Percentiles rank a stretch among this genome's conserved stretches.
phyloP scores from a whole-genome alignment of 2,888 invertebrate species.

The Amitus sp. region DNA sequence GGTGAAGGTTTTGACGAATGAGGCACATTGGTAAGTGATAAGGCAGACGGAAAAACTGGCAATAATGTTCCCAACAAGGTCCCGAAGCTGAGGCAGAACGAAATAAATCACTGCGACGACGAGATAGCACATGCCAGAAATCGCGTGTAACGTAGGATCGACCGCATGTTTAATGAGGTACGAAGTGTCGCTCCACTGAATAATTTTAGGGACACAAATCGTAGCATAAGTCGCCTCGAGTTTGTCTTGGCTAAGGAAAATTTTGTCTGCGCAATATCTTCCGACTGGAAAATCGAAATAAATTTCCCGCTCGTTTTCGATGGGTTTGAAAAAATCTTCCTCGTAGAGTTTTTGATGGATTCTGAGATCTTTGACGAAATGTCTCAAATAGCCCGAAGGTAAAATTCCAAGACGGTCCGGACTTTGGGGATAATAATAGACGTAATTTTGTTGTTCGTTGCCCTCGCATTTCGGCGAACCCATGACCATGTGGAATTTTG shows the following conservation, averaged over 20 bases:
- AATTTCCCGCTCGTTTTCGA: slow-evolving; percentile 47
- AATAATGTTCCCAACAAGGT: slow-evolving; percentile 85
- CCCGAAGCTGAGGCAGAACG: slow-evolving; percentile 82
- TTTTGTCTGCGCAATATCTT: slow-evolving; percentile 86
- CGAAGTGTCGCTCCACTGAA: slow-evolving; percentile 78
- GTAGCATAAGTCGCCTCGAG: slow-evolving; percentile 75
- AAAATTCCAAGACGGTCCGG: slow-evolving; percentile 67
- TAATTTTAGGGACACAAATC: slow-evolving; percentile 79
- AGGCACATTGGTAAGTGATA: slow-evolving; percentile 76
- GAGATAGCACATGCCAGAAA: slow-evolving; percentile 77
- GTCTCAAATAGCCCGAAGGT: slow-evolving; percentile 78
- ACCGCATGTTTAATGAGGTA: slow-evolving; percentile 80
- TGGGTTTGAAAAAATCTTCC: slow-evolving; percentile 66
- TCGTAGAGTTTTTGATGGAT: slow-evolving; percentile 56
- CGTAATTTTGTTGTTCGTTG: slow-evolving; percentile 58
- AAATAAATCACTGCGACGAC: slow-evolving; percentile 83
- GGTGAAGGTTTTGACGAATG: slow-evolving; percentile 81
- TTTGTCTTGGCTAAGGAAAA: slow-evolving; percentile 67
- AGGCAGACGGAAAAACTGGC: slow-evolving; percentile 84
- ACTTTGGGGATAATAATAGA: slow-evolving; percentile 53
- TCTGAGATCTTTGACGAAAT: slow-evolving; percentile 69
- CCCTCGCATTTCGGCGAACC: slow-evolving; percentile 55
- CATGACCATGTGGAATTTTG: slow-evolving; percentile 52
- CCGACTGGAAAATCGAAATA: slow-evolving; percentile 79
- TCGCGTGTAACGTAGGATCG: slow-evolving; percentile 80